Evolutionary conservation across 2,888 invertebrate species (phyloP).

Genomic region (Hirtodrosophila duncani): DNA sequence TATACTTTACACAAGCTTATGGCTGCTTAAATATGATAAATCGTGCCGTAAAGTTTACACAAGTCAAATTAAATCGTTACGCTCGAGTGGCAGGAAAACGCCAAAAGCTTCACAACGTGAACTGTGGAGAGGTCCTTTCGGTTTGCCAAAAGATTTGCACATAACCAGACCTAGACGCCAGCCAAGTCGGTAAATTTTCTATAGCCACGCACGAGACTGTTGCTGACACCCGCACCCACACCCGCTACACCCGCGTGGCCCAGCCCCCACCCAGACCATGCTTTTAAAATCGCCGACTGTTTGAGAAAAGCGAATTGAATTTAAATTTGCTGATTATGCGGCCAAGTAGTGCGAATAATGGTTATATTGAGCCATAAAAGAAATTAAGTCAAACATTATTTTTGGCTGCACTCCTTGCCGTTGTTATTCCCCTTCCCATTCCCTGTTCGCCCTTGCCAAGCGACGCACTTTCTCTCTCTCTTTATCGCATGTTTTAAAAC

Average conservation of each 20-base stretch:
- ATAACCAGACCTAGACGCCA: neutral
- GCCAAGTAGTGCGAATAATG: slow-evolving; percentile 71
- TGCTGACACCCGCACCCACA: slow-evolving; percentile 48
- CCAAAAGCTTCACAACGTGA: no score
- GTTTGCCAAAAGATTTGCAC: no score
- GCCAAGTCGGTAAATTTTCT: slow-evolving; percentile 52
- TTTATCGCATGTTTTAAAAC: slow-evolving; percentile 29
- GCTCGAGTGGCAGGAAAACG: slow-evolving; percentile 35
- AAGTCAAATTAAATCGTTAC: slow-evolving; percentile 60
- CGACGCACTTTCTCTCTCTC: no score
- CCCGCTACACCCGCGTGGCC: slow-evolving; percentile 12
- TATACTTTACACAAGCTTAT: slow-evolving; percentile 43
- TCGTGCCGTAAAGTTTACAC: slow-evolving; percentile 65
- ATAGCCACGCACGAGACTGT: slow-evolving; percentile 35
- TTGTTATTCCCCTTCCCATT: neutral
- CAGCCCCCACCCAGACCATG: neutral
- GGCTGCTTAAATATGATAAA: slow-evolving; percentile 77
- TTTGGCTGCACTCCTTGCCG: slow-evolving; percentile 25
- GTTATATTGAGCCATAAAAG: slow-evolving; percentile 69
- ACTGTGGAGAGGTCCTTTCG: no score
- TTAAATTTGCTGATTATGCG: slow-evolving; percentile 76
- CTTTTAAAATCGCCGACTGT: slow-evolving; percentile 32
- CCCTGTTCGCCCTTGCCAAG: neutral
- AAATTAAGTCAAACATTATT: slow-evolving; percentile 71
- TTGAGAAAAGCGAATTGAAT: slow-evolving; percentile 70